Evolutionary conservation across 2,797 vertebrate genomes (phyloP).

Genomic region (Takifugu rubripes): DNA sequence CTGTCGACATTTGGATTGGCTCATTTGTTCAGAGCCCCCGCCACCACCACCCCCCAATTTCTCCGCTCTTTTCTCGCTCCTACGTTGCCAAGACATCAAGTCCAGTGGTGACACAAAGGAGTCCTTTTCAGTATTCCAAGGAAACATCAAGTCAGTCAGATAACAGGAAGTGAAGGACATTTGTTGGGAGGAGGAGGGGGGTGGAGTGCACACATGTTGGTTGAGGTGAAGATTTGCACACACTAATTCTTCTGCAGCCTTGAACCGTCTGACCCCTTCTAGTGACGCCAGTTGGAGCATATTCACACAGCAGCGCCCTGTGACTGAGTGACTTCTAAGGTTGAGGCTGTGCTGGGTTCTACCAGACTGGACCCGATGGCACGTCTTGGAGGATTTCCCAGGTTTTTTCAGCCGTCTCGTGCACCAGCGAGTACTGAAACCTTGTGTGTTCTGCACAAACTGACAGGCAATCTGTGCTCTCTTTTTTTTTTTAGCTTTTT

Average conservation of each 20-base stretch:
- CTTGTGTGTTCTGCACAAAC: too few relatives aligned
- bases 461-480: too few relatives aligned
- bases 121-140: too few relatives aligned
- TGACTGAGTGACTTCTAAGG: conserved; percentile 57
- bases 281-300: conserved; percentile 53
- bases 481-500: too few relatives aligned
- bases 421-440: conserved; percentile 2
- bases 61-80: conserved; percentile 1
- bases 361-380: conserved; percentile 38
- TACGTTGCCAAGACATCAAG: too few relatives aligned
- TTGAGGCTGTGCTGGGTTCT: conserved; percentile 42
- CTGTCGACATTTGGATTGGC: conserved; percentile 42
- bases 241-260: conserved; percentile 57
- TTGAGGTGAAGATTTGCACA: conserved; percentile 38
- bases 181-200: conserved; percentile 1
- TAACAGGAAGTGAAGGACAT: conserved; percentile 19
- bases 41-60: conserved; percentile 17
- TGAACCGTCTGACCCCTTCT: conserved; percentile 67
- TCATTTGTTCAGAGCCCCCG: conserved; percentile 58
- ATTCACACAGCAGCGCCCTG: conserved; percentile 41
- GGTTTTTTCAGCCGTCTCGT: conserved; percentile 46
- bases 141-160: conserved; percentile 19
- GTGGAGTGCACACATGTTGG: conserved; percentile 23
- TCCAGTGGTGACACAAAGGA: too few relatives aligned
- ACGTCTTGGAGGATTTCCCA: conserved; percentile 48